Evolutionary conservation across 2,888 invertebrate species (phyloP), one percentile per base, ranked within the genome.

Genomic region (Macropis europaea): DNA sequence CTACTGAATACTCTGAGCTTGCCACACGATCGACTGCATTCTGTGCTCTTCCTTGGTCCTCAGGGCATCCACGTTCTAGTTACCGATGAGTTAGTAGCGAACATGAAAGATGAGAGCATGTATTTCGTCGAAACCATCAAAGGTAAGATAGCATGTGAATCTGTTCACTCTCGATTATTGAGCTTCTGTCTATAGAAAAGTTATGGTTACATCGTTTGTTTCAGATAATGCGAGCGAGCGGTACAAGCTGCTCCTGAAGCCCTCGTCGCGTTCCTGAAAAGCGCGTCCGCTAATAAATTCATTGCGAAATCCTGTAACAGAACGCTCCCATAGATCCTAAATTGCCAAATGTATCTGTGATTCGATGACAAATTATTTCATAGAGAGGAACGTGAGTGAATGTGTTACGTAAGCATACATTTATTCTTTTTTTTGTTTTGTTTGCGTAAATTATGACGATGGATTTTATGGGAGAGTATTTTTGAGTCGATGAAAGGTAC

Each of bases 51-150:
- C 50, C 94, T 94, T 81, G 97, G 97, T 0, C 97, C 97, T 0
- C 94, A 95, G 80, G 95, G 95, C 13, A 95, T 97, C 5, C 95
- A 95, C 81, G 94, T 98, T 0, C 92, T 95, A 34, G 92, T 98
- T 22, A 96, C 95, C 32, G 96, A 97, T 88, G 97, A 97, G 82
- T 93, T 97, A 53, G 93, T 97, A 13, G 93, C 94, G 28, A 96
- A 97, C 88, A 92, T 97, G 80, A 95, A 95, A 74, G 96, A 97
- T 88, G 94, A 95, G 84, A 93, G 94, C 74, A 93, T 94, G 90
- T 95, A 94, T 88, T 90, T 92, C 63, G 90, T 95, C 67, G 94
- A 94, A 87, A 90, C 91, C 19, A 88, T 91, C 64, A 90, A 90
- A 90, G 92, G 92, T 92, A 79, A 62, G 15, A 34, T 6, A 2